Conservation (phyloP, 2,888 invertebrate species). For the Homarus gammarus region DNA sequence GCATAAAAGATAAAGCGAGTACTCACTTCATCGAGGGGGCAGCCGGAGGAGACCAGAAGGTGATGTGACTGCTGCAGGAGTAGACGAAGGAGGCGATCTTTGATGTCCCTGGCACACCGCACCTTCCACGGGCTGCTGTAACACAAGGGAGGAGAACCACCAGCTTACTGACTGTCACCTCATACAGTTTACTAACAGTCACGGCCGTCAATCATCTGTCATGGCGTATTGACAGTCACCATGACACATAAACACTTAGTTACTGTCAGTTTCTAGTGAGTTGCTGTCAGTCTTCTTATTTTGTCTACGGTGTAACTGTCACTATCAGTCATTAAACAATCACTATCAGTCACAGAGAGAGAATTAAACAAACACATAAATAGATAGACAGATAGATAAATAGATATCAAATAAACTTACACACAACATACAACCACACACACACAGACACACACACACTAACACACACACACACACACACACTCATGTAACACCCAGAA, state of each 20-base stretch:
- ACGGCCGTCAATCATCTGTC: too few relatives aligned
- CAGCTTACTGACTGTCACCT: too few relatives aligned
- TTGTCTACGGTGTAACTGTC: too few relatives aligned
- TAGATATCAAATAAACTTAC: too few relatives aligned
- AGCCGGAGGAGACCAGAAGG: conserved; percentile 91
- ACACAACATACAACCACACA: too few relatives aligned
- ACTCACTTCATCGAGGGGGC: conserved; percentile 95
- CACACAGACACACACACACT: neutral
- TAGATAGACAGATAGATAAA: neutral
- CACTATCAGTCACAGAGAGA: too few relatives aligned
- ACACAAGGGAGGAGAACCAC: neutral
- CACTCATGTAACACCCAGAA: neutral
- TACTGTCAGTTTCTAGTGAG: too few relatives aligned
- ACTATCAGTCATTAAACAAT: too few relatives aligned
- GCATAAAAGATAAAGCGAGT: neutral
- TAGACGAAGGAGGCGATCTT: conserved; percentile 93
- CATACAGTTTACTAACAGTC: too few relatives aligned
- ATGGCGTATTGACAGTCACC: too few relatives aligned
- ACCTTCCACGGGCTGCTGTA: conserved; percentile 53
- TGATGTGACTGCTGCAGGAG: conserved; percentile 93
- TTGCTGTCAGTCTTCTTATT: too few relatives aligned
- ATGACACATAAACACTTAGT: too few relatives aligned
- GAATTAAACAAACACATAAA: neutral
- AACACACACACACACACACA: conserved; percentile 18
- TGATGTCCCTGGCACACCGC: conserved; percentile 84